These are phyloP conservation scores for Odontocerum albicorne DNA, from an alignment of 2,888 invertebrate genomes.

Conservation along the genomic window DNA sequence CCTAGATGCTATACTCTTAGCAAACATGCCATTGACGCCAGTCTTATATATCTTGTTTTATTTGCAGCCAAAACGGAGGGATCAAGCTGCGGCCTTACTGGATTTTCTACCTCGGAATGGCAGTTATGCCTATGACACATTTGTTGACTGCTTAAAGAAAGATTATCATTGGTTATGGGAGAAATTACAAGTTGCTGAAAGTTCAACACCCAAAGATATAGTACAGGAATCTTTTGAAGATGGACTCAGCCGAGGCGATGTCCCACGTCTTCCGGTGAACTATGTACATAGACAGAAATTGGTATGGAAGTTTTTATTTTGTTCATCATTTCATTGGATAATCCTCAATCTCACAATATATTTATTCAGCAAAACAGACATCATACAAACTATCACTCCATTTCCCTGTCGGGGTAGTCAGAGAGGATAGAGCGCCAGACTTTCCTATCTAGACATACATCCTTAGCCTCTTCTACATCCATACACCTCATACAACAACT, in stretches of 20 bases:
- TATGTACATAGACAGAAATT: constrained; percentile 54
- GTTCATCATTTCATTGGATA: too few species aligned
- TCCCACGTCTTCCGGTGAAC: constrained; percentile 59
- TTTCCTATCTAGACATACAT: too few species aligned
- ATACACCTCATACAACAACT: too few species aligned
- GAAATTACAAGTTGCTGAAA: constrained; percentile 44
- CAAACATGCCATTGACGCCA: too few species aligned
- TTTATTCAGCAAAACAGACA: neutral
- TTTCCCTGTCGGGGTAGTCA: too few species aligned
- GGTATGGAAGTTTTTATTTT: too few species aligned
- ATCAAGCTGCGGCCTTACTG: constrained; percentile 48
- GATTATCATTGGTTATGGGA: constrained; percentile 62
- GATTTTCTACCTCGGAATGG: constrained; percentile 49
- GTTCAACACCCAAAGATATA: constrained; percentile 37
- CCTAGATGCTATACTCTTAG: too few species aligned
- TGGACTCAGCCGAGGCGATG: constrained; percentile 57
- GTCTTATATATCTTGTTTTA: too few species aligned
- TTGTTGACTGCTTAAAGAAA: constrained; percentile 57
- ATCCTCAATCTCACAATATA: neutral
- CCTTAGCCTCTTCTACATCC: too few species aligned
- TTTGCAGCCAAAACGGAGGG: constrained; percentile 48
- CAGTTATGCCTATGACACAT: constrained; percentile 53
- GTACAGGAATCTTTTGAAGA: constrained; percentile 53
- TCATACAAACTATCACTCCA: too few species aligned
- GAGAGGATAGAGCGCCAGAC: too few species aligned